These are phyloP conservation scores for Caenorhabditis becei DNA, from an alignment of 2,888 invertebrate genomes.

Conservation along the genomic window DNA sequence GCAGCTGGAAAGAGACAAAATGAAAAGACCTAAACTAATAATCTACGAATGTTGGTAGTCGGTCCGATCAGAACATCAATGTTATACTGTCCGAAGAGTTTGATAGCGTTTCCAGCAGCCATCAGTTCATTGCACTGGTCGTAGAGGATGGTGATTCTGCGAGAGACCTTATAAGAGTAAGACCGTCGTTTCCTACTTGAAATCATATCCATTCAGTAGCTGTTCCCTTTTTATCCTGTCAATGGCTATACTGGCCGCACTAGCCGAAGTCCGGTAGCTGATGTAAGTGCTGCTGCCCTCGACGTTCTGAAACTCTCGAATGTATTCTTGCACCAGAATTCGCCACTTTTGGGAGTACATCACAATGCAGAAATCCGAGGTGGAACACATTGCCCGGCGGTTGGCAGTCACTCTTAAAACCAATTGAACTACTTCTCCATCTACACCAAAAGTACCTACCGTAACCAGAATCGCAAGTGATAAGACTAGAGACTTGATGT, in stretches of 20 bases:
- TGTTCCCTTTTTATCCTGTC: slow-evolving; percentile 58
- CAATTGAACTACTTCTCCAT: slow-evolving; percentile 7
- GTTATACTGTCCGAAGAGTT: slow-evolving; percentile 54
- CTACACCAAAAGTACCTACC: not conserved
- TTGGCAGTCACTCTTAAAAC: slow-evolving; percentile 29
- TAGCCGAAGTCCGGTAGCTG: slow-evolving; percentile 56
- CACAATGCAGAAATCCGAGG: slow-evolving; percentile 58
- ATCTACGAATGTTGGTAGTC: slow-evolving; percentile 70
- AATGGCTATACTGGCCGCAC: slow-evolving; percentile 63
- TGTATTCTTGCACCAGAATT: slow-evolving; percentile 7
- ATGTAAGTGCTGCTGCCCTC: slow-evolving; percentile 40
- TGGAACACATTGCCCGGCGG: slow-evolving; percentile 52
- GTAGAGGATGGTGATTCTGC: slow-evolving; percentile 43
- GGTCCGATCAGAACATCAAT: slow-evolving; percentile 74
- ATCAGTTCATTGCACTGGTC: slow-evolving; percentile 72
- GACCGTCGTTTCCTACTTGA: slow-evolving; percentile 41
- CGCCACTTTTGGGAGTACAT: slow-evolving; percentile 54
- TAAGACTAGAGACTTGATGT: not conserved
- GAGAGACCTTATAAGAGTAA: not conserved
- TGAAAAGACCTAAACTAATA: not conserved
- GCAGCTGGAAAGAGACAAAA: slow-evolving; percentile 63
- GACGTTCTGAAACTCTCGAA: slow-evolving; percentile 29
- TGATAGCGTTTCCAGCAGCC: slow-evolving; percentile 67
- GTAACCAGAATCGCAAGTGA: not conserved
- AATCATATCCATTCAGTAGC: slow-evolving; percentile 48